phyloP scores from a whole-genome alignment of 2,888 invertebrate genomes.

The Eledone cirrhosa region DNA sequence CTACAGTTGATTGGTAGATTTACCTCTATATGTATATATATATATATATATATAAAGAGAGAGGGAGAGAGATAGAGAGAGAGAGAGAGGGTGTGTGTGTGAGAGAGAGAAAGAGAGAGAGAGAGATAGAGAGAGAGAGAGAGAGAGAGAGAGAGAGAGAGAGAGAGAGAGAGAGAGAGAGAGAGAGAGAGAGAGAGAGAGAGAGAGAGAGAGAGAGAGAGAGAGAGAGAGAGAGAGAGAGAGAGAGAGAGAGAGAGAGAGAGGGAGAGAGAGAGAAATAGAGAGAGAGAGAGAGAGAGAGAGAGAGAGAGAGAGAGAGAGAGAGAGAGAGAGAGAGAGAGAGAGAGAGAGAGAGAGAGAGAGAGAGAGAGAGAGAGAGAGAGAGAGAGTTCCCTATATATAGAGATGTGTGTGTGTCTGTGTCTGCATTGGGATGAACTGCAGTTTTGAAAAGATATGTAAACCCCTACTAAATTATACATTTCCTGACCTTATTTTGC shows the following conservation, averaged over 20 bases:
- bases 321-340: conserved; percentile 1
- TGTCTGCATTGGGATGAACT: too few relatives aligned
- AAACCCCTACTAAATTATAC: background rate
- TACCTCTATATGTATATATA: too few relatives aligned
- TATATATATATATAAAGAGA: too few relatives aligned
- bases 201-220: background rate
- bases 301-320: conserved; percentile 25
- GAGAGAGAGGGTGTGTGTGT: too few relatives aligned
- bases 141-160: background rate
- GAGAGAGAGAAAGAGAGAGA: background rate
- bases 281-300: conserved; percentile 2
- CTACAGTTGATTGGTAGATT: too few relatives aligned
- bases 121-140: background rate
- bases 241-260: background rate
- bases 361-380: conserved; percentile 11
- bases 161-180: background rate
- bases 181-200: background rate
- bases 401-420: too few relatives aligned
- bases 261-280: background rate
- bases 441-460: too few relatives aligned
- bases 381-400: too few relatives aligned
- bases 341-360: conserved; percentile 29
- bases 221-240: background rate
- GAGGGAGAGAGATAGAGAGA: too few relatives aligned
- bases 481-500: background rate